Evolutionary conservation across 2,888 invertebrate genomes (phyloP), one percentile per base, ranked within the genome.

Genomic region (Himalopsyche tibetana): DNA sequence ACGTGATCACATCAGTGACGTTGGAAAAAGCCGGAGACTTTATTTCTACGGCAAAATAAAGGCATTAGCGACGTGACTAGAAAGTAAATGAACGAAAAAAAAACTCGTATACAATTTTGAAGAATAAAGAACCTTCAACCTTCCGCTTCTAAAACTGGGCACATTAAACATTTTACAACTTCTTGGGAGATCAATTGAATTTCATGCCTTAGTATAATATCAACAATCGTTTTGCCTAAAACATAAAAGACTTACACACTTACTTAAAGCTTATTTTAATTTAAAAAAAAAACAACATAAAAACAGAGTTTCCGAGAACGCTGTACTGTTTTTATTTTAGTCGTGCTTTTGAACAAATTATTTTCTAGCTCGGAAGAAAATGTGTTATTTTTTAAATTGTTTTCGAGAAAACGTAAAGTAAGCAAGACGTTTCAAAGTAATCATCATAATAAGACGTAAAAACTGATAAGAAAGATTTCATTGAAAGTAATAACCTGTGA

Each of bases 361-460:
- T 56, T 56, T 56, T 17, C 56, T 56, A 5, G n/a, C n/a, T 56
- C 56, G 56, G 17, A 56, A 56, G 56, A 56, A 56, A 56, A 56
- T 56, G 56, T 56, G 56, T 56, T 56, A 56, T 56, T 56, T 63
- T 63, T 63, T 63, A 63, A 63, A 63, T 63, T 63, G 63, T 19
- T 63, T 63, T 63, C 28, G 9, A 19, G 63, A 63, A 63, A 63
- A 63, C 19, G 63, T 63, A 63, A 63, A 63, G 63, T 63, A 63
- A 63, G 63, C 63, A 63, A 63, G 28, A 63, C 63, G 6, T 63
- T 63, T 63, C 63, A 63, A 63, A 63, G 28, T 63, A 63, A 63
- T 63, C 63, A 63, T 63, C 19, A 63, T 63, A 63, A 63, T 63
- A 63, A 63, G 63, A 63, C 63, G 63, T 63, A 63, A 63, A 56